Evolutionary conservation across 2,797 vertebrate genomes (phyloP).

Genomic region (Channa striata): DNA sequence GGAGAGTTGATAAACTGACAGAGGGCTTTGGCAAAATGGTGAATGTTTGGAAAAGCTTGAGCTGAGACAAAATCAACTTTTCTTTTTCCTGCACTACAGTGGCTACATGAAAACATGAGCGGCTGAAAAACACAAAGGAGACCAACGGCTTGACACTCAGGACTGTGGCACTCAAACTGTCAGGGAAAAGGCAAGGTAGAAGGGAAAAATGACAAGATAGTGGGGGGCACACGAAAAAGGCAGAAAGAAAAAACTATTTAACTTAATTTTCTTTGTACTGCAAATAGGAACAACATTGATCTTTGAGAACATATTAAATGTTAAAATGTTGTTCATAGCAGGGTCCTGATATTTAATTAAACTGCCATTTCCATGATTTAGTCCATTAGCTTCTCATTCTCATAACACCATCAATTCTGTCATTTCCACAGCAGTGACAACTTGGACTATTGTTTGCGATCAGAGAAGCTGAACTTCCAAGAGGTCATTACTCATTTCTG

Average conservation of each 20-base stretch:
- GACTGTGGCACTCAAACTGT: conserved; percentile 54
- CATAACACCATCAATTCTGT: conserved; percentile 67
- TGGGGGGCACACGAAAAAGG: conserved; percentile 9
- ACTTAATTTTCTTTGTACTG: conserved; percentile 13
- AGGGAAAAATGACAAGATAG: conserved; percentile 34
- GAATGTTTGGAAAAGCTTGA: conserved; percentile 24
- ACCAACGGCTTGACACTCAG: conserved; percentile 57
- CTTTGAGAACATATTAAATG: conserved; percentile 41
- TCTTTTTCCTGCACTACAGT: conserved; percentile 40
- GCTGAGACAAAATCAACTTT: conserved; percentile 58
- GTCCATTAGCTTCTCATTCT: conserved; percentile 70
- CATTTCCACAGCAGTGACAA: conserved; percentile 69
- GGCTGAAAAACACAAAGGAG: conserved; percentile 53
- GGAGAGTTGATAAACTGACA: conserved; percentile 25
- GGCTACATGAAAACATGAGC: conserved; percentile 68
- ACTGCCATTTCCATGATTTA: conserved; percentile 74
- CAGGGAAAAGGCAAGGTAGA: conserved; percentile 37
- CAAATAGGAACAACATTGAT: conserved; percentile 43
- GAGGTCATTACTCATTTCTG: conserved; percentile 78
- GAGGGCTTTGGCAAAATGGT: conserved; percentile 6
- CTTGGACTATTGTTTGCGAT: conserved; percentile 72
- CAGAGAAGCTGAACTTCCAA: conserved; percentile 70
- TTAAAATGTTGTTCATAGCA: conserved; percentile 52
- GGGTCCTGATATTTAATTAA: conserved; percentile 70
- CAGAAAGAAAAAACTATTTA: conserved; percentile 20